Base-by-base conservation (phyloP, 2,113 vertebrate species). In the Pollachius pollachius region DNA sequence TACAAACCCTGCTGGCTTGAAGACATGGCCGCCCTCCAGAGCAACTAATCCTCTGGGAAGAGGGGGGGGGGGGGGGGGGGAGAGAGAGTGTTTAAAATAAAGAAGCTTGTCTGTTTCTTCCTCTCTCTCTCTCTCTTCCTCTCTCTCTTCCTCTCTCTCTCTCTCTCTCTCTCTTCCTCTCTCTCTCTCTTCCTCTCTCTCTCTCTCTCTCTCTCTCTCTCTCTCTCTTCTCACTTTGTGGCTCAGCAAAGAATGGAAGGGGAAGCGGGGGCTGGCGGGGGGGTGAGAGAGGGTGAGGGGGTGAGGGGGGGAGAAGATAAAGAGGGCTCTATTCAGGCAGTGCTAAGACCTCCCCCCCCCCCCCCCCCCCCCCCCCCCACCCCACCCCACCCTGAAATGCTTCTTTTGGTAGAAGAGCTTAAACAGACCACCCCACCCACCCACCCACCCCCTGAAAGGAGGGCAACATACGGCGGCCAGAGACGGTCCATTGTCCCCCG, bases 381-480 rank as follows among this genome's bases (percentile, higher is more conserved):
- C 21, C 23, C 73, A 68, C 15, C 3, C 64, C 37, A 58, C 23
- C 48, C 37, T 15, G 54, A 79, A 87, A 86, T 85, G 81, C 84
- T 88, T 90, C 85, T 87, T 79, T 84, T 83, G 90, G 87, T 87
- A 84, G 84, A 84, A 87, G 85, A 76, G 85, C 89, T 93, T 92
- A 92, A 93, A 92, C 91, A 92, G 88, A 89, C 84, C 81, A 63
- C 70, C 70, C 73, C 65, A 48, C 75, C 77, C 76, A 76, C 77
- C 70, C 54, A 18, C 23, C 70, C 17, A 2, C 64, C 34, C 67
- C 34, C 81, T 90, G 88, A 92, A 92, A 93, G 86, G 84, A 90
- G 89, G 88, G 89, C 89, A 91, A 91, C 92, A 93, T 93, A 93
- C 90, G 92, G 92, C 59, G 89, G 85, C 89, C 90, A 91, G 92